phyloP scores from a whole-genome alignment of 2,797 vertebrate species.

The Meriones psammophilus region DNA sequence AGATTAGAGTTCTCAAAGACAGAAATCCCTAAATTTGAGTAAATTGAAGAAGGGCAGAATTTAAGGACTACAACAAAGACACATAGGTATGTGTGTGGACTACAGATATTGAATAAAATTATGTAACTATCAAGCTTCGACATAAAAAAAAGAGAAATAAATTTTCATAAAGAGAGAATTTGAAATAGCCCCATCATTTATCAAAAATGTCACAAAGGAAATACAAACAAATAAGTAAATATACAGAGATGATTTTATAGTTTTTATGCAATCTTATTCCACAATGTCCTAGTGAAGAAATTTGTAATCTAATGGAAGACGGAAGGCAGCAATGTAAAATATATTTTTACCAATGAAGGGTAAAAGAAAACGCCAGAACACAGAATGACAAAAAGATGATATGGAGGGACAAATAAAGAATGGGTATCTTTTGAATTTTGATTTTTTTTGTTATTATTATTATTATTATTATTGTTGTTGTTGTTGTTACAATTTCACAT shows the following conservation, averaged over 20 bases:
- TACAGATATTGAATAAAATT: not conserved
- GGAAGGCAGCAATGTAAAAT: not conserved
- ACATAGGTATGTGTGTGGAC: not conserved
- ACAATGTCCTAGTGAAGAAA: not conserved
- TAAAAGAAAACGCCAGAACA: not conserved
- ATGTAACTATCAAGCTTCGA: accelerated
- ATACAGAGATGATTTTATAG: not conserved
- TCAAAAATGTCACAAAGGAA: not conserved
- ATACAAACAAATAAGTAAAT: not conserved
- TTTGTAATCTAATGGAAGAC: not conserved
- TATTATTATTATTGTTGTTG: not conserved
- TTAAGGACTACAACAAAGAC: not conserved
- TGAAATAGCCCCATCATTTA: not conserved
- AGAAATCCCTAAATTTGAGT: not conserved
- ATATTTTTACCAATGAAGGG: no score
- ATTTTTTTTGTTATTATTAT: no score
- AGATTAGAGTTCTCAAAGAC: not conserved
- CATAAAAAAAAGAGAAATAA: not conserved
- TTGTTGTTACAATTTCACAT: not conserved
- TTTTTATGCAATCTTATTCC: not conserved
- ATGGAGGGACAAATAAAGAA: no score
- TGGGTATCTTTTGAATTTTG: not conserved
- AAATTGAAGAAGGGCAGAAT: accelerated
- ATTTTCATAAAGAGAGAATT: not conserved
- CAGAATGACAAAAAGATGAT: not conserved